Conservation (phyloP, 2,797 vertebrate species). For the Alfaro cultratus region DNA sequence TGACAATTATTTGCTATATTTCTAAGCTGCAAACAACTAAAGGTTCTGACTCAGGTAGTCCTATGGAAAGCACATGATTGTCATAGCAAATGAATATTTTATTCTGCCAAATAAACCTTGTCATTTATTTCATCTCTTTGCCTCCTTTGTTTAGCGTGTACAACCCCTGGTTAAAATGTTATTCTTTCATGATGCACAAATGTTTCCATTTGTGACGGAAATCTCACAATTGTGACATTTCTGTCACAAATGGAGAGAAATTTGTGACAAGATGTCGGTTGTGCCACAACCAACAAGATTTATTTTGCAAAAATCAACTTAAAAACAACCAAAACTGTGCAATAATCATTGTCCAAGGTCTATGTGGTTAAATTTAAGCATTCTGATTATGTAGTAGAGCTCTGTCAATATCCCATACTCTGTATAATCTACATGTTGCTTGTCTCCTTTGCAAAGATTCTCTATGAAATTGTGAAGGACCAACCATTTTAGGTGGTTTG, state of each 20-base stretch:
- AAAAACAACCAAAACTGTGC: background rate
- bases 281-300: too few relatives aligned
- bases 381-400: background rate
- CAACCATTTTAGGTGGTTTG: background rate
- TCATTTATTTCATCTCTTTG: slow-evolving; percentile 48
- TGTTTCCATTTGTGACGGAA: background rate
- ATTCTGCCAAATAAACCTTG: slow-evolving; percentile 87
- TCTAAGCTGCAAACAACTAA: slow-evolving; percentile 58
- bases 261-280: too few relatives aligned
- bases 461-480: background rate
- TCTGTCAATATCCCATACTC: background rate
- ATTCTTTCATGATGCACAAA: background rate
- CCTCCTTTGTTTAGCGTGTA: background rate
- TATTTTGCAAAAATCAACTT: background rate
- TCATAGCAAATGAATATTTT: slow-evolving; percentile 72
- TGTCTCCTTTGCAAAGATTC: background rate
- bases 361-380: background rate
- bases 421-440: background rate
- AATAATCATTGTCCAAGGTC: background rate
- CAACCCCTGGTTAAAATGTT: background rate
- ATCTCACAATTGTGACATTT: background rate
- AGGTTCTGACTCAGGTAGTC: slow-evolving; percentile 66
- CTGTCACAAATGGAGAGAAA: too few relatives aligned
- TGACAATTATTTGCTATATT: slow-evolving; percentile 78
- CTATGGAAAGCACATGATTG: slow-evolving; percentile 41